Evolutionary conservation across 2,797 vertebrate genomes (phyloP).

Genomic region (Rhinophrynus dorsalis): DNA sequence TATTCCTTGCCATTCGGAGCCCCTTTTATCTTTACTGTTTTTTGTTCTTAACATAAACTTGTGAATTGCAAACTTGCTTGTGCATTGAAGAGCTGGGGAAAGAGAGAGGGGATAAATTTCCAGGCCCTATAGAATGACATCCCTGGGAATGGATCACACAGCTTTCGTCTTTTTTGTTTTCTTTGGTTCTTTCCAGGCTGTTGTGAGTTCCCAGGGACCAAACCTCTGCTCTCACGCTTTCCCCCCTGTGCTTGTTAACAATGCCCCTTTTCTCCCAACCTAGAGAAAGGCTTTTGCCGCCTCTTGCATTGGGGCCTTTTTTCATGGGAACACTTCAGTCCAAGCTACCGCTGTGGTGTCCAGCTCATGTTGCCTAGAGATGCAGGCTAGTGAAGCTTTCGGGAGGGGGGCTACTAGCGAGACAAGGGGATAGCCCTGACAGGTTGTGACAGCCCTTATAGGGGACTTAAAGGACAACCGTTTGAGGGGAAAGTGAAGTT

Average conservation of each 20-base stretch:
- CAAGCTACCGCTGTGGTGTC: constrained; percentile 67
- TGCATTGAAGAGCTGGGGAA: constrained; percentile 3
- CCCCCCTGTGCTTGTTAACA: constrained; percentile 92
- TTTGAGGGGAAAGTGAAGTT: constrained; percentile 52
- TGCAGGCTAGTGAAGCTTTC: constrained; percentile 65
- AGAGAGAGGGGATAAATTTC: constrained; percentile 29
- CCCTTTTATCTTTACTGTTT: neutral
- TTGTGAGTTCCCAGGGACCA: constrained; percentile 84
- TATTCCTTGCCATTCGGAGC: neutral
- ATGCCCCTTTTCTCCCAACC: constrained; percentile 91
- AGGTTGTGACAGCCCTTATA: constrained; percentile 57
- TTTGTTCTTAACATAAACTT: neutral
- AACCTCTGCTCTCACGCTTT: constrained; percentile 77
- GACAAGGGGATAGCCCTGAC: constrained; percentile 51
- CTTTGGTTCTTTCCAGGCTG: constrained; percentile 69
- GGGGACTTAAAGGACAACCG: constrained; percentile 57
- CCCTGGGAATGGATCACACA: constrained; percentile 62
- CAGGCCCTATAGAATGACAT: constrained; percentile 47
- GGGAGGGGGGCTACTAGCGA: constrained; percentile 51
- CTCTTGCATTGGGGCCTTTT: constrained; percentile 76
- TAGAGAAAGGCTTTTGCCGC: constrained; percentile 83
- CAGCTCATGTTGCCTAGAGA: constrained; percentile 86
- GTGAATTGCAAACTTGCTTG: neutral
- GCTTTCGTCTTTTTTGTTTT: constrained; percentile 54
- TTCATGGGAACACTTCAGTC: constrained; percentile 87